Base-by-base conservation (phyloP, 2,113 vertebrate species). In the Recurvirostra avosetta region DNA sequence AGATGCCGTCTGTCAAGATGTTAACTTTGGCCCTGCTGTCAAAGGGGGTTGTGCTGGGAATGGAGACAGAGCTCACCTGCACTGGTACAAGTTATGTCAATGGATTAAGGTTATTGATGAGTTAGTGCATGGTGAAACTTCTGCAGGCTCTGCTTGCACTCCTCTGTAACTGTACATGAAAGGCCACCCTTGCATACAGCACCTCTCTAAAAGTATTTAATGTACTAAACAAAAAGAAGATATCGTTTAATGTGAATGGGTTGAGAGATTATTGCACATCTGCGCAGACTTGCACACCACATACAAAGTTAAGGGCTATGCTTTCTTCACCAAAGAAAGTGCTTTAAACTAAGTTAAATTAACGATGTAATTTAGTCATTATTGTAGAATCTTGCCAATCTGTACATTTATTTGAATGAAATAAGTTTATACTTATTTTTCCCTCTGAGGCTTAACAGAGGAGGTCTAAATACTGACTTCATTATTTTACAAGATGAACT, bases 281-380 rank as follows among this genome's bases (percentile, higher is more conserved):
- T 95, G 80, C 81, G 66, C 70, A 61, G 86, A 41, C 77, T 81
- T 53, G 66, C 74, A 65, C 16, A 29, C 45, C 66, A 12, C 4
- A 2, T 65, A 43, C 27, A 47, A 92, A 92, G 73, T 82, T 72
- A 87, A 92, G 66, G 34, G 49, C 76, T 87, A 0, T 72, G 58
- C 36, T 71, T 89, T 92, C 65, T 89, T 41, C n/a, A 65, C 63
- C 36, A 62, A 86, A 73, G 59, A 49, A 62, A 84, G 61, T 65
- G 29, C 67, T 94, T 95, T 87, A 81, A 81, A 93, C 81, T 47
- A 58, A 91, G 75, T 52, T 59, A 94, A 95, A 74, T 66, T 88
- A 93, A 84, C 90, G 63, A 87, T 75, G 77, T 79, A 85, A 70
- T 96, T 84, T 88, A 92, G 79, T 92, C 45, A 85, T 92, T 92